Conservation (phyloP, 2,888 invertebrate genomes). For the Isoperla grammatica region DNA sequence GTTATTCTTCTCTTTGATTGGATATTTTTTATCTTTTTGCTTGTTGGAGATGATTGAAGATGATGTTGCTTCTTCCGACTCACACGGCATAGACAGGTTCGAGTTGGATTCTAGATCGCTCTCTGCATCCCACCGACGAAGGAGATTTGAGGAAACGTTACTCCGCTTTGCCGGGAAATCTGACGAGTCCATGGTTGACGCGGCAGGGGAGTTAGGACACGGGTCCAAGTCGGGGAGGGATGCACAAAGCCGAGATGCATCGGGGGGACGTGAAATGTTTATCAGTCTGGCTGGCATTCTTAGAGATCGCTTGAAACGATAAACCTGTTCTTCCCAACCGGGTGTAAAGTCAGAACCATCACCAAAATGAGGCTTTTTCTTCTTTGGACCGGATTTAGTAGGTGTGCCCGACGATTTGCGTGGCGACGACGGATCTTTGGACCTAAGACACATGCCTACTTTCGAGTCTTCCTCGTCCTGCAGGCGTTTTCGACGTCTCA, state of each 20-base stretch:
- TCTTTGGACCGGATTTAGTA: slow-evolving; percentile 14
- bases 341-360: slow-evolving; percentile 68
- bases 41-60: slow-evolving; percentile 59
- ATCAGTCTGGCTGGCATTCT: slow-evolving; percentile 77
- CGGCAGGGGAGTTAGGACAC: slow-evolving; percentile 48
- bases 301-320: slow-evolving; percentile 72
- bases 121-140: slow-evolving; percentile 21
- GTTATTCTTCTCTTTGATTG: slow-evolving; percentile 44
- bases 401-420: slow-evolving; percentile 36
- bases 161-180: slow-evolving; percentile 20
- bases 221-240: slow-evolving; percentile 72
- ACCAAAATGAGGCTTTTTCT: slow-evolving; percentile 45
- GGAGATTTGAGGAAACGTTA: not conserved
- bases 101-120: slow-evolving; percentile 54
- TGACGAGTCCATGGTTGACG: slow-evolving; percentile 21
- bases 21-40: slow-evolving; percentile 35
- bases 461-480: slow-evolving; percentile 34
- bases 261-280: slow-evolving; percentile 62
- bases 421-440: slow-evolving; percentile 35
- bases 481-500: slow-evolving; percentile 40
- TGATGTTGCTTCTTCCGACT: slow-evolving; percentile 60
- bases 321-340: slow-evolving; percentile 79
- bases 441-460: slow-evolving; percentile 39
- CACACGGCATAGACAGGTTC: slow-evolving; percentile 48
- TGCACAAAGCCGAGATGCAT: slow-evolving; percentile 49